Conservation (phyloP, 2,888 invertebrate genomes). For the Charanyca ferruginea region DNA sequence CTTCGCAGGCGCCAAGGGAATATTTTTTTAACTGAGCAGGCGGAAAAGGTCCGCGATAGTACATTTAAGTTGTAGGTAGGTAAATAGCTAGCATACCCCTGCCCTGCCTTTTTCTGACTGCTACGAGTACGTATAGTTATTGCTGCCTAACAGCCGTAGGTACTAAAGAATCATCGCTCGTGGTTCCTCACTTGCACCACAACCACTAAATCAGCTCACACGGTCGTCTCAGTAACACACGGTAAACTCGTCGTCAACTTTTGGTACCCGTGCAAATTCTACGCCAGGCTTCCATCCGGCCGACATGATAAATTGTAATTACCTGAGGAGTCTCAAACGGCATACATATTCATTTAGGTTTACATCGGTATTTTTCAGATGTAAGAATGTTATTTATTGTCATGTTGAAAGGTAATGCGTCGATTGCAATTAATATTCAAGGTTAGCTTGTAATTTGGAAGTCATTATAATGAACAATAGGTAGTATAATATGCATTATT, state of each 20-base stretch:
- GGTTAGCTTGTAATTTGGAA: constrained; percentile 35
- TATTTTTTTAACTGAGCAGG: too few relatives aligned
- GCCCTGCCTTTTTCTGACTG: too few relatives aligned
- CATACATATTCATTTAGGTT: constrained; percentile 44
- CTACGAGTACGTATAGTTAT: too few relatives aligned
- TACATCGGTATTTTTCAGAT: constrained; percentile 1
- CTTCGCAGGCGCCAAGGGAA: too few relatives aligned
- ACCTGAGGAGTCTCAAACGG: constrained; percentile 49
- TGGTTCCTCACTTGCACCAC: constrained; percentile 60
- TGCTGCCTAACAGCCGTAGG: too few relatives aligned
- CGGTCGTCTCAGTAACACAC: constrained; percentile 63
- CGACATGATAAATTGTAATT: constrained; percentile 70
- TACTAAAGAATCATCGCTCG: constrained; percentile 4
- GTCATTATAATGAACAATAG: constrained; percentile 9
- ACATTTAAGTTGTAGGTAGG: too few relatives aligned
- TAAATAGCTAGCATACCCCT: too few relatives aligned
- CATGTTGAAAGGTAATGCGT: constrained; percentile 22
- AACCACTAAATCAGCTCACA: constrained; percentile 71
- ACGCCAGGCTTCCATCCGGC: constrained; percentile 24
- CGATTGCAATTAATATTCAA: constrained; percentile 45
- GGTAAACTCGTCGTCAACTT: constrained; percentile 72
- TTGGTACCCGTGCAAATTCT: constrained; percentile 74
- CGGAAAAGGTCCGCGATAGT: too few relatives aligned
- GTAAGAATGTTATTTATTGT: constrained; percentile 43
- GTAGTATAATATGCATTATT: constrained; percentile 5